Evolutionary conservation across 2,888 invertebrate species (phyloP).

Genomic region (Aphelenchoides bicaudatus): DNA sequence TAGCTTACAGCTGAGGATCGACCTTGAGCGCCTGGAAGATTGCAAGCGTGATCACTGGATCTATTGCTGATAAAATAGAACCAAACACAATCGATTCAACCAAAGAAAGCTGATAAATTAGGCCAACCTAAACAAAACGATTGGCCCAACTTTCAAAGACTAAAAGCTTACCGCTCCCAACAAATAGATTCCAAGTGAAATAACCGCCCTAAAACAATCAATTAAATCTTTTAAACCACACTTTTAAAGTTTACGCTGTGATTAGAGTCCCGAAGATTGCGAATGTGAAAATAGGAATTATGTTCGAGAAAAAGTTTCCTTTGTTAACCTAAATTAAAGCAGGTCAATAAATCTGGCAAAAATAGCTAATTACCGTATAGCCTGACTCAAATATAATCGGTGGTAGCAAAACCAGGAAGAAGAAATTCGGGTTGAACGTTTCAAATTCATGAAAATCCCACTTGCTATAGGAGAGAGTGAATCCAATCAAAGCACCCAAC

Average conservation of each 20-base stretch:
- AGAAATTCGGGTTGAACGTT: slow-evolving; percentile 94
- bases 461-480: slow-evolving; percentile 46
- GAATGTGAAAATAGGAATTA: slow-evolving; percentile 95
- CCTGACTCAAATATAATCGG: slow-evolving; percentile 90
- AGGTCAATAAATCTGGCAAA: slow-evolving; percentile 10
- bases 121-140: slow-evolving; percentile 63
- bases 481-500: slow-evolving; percentile 59
- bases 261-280: slow-evolving; percentile 87
- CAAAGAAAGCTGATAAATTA: slow-evolving; percentile 83
- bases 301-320: slow-evolving; percentile 70
- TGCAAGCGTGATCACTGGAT: slow-evolving; percentile 96
- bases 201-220: no score
- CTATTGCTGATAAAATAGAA: slow-evolving; percentile 93
- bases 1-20: slow-evolving; percentile 87
- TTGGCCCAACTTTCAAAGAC: slow-evolving; percentile 10
- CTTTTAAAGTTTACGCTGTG: no score
- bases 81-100: slow-evolving; percentile 98
- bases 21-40: slow-evolving; percentile 78
- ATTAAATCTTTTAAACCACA: no score
- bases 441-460: slow-evolving; percentile 70
- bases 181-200: slow-evolving; percentile 91
- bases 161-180: slow-evolving; percentile 74
- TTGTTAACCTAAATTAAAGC: slow-evolving; percentile 62
- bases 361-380: no score
- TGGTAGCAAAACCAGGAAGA: slow-evolving; percentile 89